Base-by-base conservation (phyloP, 2,113 vertebrate genomes). In the Sitta europaea region DNA sequence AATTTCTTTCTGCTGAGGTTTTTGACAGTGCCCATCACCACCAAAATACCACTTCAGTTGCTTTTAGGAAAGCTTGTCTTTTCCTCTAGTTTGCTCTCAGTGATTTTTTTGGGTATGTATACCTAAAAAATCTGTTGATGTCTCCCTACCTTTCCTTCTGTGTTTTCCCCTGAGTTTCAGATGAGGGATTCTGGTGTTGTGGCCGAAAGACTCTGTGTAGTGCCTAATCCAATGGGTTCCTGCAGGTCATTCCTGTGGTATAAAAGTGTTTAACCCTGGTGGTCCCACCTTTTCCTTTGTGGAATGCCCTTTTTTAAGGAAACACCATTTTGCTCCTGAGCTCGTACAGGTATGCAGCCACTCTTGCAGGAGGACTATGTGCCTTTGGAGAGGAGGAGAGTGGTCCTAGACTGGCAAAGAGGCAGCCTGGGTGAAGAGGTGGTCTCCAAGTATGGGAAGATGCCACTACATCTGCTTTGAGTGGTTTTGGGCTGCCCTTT, bases 391-490 rank as follows among this genome's bases (percentile, higher is more conserved):
- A 6, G 74, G 27, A 78, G 61, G 48, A 95, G 9, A 0, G 0
- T 76, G 42, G 19, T 5, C 9, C n/a, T 45, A 23, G 75, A n/a
- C 12, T n/a, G 54, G 13, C 43, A 51, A 48, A 79, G 65, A 28
- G 35, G 17, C 61, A 88, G 61, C 1, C 36, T 65, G 71, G 36
- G 17, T 43, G 48, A 38, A 66, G n/a, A 4, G 17, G 16, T 23
- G 29, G 9, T 57, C 27, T 86, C 18, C 6, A 68, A 35, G 63
- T 14, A 10, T 1, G 16, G 45, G 62, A 28, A 47, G 35, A 48
- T 33, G 31, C 14, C 0, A 0, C 38, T 45, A 23, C 33, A 66
- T 33, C 59, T 47, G 25, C 51, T 85, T 20, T 0, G 2, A 61
- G 43, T 0, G 0, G 27, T 10, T 40, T 31, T 72, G 66, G 54